Evolutionary conservation across 2,888 invertebrate species (phyloP), one percentile per base, ranked within the genome.

Genomic region (Branchellion lobata): DNA sequence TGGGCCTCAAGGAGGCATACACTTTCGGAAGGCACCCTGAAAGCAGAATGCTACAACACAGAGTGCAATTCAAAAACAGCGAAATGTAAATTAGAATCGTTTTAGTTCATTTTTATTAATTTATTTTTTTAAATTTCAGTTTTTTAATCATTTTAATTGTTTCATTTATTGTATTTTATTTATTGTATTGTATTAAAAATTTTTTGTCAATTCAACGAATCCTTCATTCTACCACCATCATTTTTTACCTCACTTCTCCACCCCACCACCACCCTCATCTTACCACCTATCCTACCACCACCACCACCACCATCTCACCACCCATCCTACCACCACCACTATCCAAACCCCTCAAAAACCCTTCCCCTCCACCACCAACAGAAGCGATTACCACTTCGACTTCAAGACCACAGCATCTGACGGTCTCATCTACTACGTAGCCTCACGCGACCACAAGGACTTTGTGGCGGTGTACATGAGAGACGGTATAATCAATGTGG

Each of bases 401-500:
- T 91, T 98, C 87, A 92, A 93, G 82, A 94, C 94, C 0, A 90
- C 90, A 81, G 88, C 89, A n/a, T 89, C 91, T 14, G 92, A 93
- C 79, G 95, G 96, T 0, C 89, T 95, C 5, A 90, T 96, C 24
- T 93, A 96, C 89, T 96, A 94, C 87, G 86, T 88, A 33, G 88
- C 91, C 0, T 91, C 92, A 79, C 88, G 88, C 18, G 88, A 90
- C 0, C 91, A 92, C 29, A 87, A 87, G 0, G 98, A 99, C 86
- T 97, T 93, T 87, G 92, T 98, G 91, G 93, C 94, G 11, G 87
- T 97, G 18, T 92, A 93, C 85, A 83, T 90, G 81, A 91, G 94
- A 34, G 92, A 93, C 85, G 88, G 89, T 0, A 93, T 93, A 85
- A 93, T 95, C 0, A 92, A 93, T 34, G 89, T 95, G 74, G 92